phyloP scores from a whole-genome alignment of 2,113 vertebrate species.

The Laterallus jamaicensis region DNA sequence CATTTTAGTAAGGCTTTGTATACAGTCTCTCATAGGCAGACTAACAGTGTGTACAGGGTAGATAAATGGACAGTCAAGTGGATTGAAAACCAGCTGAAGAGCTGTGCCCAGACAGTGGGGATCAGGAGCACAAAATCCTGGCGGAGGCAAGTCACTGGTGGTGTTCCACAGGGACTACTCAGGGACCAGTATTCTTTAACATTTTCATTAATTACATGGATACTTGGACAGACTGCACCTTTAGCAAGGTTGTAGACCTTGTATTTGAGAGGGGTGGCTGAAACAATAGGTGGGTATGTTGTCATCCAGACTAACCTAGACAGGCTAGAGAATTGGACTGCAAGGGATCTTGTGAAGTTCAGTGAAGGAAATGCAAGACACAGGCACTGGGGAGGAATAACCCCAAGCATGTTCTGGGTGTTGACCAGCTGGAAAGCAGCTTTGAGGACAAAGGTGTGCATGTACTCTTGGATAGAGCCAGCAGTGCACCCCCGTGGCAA shows the following conservation, averaged over 20 bases:
- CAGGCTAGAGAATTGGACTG: not conserved
- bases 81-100: accelerated
- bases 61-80: too few relatives aligned
- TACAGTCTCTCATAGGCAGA: not conserved
- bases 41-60: not conserved
- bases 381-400: not conserved
- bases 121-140: not conserved
- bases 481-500: accelerated
- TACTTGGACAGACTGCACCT: not conserved
- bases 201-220: not conserved
- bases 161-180: not conserved
- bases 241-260: not conserved
- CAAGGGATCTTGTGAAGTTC: accelerated
- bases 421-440: not conserved
- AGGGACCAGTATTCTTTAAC: not conserved
- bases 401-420: not conserved
- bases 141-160: not conserved
- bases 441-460: not conserved
- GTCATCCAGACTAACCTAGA: not conserved
- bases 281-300: not conserved
- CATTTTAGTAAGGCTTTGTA: not conserved
- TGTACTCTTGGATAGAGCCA: accelerated
- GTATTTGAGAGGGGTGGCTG: not conserved
- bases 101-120: accelerated
- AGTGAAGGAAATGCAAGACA: not conserved